phyloP scores from a whole-genome alignment of 2,888 invertebrate genomes.

The Cheilosia variabilis region DNA sequence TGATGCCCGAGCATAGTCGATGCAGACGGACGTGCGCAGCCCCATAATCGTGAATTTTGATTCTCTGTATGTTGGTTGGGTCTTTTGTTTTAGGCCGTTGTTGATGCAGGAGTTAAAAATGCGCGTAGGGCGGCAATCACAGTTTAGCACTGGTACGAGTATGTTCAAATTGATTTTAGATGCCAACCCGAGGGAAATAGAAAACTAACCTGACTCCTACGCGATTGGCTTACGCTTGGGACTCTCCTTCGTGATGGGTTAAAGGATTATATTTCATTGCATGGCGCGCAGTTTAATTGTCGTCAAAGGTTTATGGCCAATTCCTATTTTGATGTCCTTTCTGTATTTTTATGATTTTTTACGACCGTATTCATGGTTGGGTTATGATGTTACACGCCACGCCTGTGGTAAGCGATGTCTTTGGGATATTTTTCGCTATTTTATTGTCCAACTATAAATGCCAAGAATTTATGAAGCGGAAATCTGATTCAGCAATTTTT shows the following conservation, averaged over 20 bases:
- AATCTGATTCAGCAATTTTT: too few species aligned
- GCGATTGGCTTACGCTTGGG: background rate
- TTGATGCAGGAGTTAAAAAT: slow-evolving; percentile 28
- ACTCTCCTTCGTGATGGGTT: background rate
- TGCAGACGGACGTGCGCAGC: slow-evolving; percentile 11
- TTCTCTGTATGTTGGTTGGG: slow-evolving; percentile 38
- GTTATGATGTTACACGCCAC: background rate
- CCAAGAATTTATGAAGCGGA: too few species aligned
- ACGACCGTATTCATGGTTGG: background rate
- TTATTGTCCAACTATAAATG: too few species aligned
- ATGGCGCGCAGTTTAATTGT: slow-evolving; percentile 35
- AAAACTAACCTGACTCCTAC: background rate
- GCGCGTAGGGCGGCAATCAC: slow-evolving; percentile 23
- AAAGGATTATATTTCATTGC: slow-evolving; percentile 25
- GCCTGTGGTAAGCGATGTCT: background rate
- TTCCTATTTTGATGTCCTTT: slow-evolving; percentile 5
- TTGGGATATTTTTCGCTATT: background rate
- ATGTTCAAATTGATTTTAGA: slow-evolving; percentile 43
- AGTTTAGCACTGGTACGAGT: slow-evolving; percentile 16
- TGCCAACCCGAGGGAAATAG: slow-evolving; percentile 6
- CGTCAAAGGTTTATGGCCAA: slow-evolving; percentile 45
- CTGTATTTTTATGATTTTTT: slow-evolving; percentile 3
- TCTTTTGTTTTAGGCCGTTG: slow-evolving; percentile 38
- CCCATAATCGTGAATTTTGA: slow-evolving; percentile 58
- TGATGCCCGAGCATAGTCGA: slow-evolving; percentile 56